Evolutionary conservation across 2,113 vertebrate species (phyloP).

Genomic region (Chionomys nivalis): DNA sequence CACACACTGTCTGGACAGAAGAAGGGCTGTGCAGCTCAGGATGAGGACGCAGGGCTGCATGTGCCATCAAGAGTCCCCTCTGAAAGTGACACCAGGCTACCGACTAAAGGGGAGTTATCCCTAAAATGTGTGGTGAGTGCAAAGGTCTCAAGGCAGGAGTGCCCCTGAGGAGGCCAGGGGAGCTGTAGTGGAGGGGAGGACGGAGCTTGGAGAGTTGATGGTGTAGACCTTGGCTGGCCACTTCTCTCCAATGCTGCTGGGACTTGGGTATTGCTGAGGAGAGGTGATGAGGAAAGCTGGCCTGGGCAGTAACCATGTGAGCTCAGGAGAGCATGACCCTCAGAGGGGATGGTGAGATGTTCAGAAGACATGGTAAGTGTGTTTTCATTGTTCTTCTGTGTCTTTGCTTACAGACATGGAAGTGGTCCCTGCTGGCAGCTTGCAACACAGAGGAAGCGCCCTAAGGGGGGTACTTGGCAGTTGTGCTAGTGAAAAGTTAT

Average conservation of each 20-base stretch:
- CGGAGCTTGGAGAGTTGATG: neutral
- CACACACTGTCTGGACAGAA: neutral
- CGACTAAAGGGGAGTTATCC: neutral
- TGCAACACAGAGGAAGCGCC: constrained; percentile 19
- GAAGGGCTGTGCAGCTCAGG: neutral
- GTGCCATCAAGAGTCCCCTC: neutral
- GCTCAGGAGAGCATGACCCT: neutral
- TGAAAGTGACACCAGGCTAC: neutral
- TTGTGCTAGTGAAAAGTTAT: constrained; percentile 53
- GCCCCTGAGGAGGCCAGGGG: neutral
- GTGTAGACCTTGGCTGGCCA: too few relatives aligned
- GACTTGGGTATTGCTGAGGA: neutral
- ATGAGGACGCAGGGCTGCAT: neutral
- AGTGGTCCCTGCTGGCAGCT: constrained; percentile 3
- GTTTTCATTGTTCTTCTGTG: neutral
- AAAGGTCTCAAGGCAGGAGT: neutral
- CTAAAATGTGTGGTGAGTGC: neutral
- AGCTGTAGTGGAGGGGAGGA: neutral
- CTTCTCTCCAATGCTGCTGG: neutral
- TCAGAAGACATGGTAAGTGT: neutral
- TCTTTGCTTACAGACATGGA: constrained; percentile 45
- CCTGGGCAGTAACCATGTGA: neutral
- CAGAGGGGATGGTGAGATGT: neutral
- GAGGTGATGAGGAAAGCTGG: neutral
- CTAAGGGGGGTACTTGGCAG: neutral